Evolutionary conservation across 2,888 invertebrate genomes (phyloP).

Genomic region (Cryptus armator): DNA sequence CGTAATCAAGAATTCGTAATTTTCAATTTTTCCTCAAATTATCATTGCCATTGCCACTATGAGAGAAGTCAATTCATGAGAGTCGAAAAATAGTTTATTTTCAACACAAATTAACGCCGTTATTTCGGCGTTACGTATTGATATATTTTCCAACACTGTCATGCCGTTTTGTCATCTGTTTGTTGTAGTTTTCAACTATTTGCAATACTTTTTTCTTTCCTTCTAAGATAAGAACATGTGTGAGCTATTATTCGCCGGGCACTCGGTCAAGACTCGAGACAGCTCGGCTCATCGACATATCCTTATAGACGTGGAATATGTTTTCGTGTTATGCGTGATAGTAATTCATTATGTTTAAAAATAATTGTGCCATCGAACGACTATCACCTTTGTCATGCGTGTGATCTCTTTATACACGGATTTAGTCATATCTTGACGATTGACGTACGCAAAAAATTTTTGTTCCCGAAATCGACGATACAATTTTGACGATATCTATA

Average conservation of each 20-base stretch:
- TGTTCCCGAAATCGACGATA: too few relatives aligned
- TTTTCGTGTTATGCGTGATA: slow-evolving; percentile 26
- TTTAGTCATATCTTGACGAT: neutral
- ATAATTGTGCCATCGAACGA: neutral
- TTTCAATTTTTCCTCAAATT: too few relatives aligned
- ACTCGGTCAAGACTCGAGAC: slow-evolving; percentile 60
- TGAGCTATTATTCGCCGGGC: slow-evolving; percentile 7
- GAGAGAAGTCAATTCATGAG: neutral
- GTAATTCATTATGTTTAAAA: too few relatives aligned
- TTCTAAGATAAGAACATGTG: neutral
- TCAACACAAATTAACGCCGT: neutral
- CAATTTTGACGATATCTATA: neutral
- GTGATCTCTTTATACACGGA: neutral
- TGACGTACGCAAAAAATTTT: too few relatives aligned
- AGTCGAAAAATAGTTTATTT: neutral
- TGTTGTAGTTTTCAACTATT: neutral
- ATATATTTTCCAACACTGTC: neutral
- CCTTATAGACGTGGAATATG: slow-evolving; percentile 43
- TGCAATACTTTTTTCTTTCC: neutral
- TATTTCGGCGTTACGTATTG: neutral
- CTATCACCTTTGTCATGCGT: neutral
- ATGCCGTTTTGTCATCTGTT: neutral
- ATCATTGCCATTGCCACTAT: too few relatives aligned
- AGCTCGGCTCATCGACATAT: slow-evolving; percentile 30
- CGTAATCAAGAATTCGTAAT: too few relatives aligned